Conservation (phyloP, 2,113 vertebrate species). For the Noctilio leporinus region DNA sequence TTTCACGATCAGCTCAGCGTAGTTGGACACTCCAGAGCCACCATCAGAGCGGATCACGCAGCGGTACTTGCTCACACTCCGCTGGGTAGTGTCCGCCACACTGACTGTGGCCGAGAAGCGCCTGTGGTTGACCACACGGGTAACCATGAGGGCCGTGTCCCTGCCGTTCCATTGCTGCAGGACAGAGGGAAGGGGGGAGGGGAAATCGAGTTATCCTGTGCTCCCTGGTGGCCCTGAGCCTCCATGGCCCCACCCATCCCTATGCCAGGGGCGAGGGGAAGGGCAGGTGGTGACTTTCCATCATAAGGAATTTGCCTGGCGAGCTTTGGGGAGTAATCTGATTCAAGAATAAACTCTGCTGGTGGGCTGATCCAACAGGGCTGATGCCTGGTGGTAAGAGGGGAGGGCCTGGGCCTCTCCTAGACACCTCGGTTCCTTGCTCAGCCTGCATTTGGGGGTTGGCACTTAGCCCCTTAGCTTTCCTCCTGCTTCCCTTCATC, state of each 20-base stretch:
- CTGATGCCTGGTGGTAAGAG: background rate
- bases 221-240: background rate
- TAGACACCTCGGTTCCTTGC: background rate
- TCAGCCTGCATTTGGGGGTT: background rate
- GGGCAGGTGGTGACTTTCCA: background rate
- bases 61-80: constrained; percentile 93
- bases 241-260: accelerated
- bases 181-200: background rate
- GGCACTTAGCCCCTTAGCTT: background rate
- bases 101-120: constrained; percentile 94
- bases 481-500: background rate
- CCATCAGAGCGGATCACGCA: constrained; percentile 95
- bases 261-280: background rate
- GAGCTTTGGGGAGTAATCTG: background rate
- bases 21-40: constrained; percentile 96
- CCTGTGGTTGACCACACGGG: constrained; percentile 94
- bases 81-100: constrained; percentile 91
- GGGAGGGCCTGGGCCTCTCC: background rate
- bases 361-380: background rate
- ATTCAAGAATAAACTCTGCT: background rate
- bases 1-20: constrained; percentile 96
- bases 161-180: constrained; percentile 95
- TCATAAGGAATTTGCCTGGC: background rate
- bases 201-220: background rate
- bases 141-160: constrained; percentile 95